These are phyloP conservation scores for Polia nebulosa DNA, from an alignment of 2,888 invertebrate species.

Conservation along the genomic window DNA sequence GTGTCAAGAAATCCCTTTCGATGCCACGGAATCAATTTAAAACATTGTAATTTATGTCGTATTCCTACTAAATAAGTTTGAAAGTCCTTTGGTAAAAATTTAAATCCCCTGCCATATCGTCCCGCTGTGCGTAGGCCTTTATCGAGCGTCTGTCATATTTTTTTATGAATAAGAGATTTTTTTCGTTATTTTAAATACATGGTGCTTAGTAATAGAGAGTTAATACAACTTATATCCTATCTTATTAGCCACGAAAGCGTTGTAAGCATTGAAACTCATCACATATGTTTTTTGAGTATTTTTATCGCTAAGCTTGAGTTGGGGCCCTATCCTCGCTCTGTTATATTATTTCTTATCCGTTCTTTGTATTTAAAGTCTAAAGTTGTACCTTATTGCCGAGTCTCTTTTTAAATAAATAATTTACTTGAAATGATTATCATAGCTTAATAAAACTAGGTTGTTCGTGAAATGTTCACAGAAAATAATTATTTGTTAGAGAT, in stretches of 20 bases:
- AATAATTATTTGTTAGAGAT: constrained; percentile 8
- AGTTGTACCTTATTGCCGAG: constrained; percentile 16
- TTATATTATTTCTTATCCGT: constrained; percentile 25
- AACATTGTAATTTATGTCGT: too few species aligned
- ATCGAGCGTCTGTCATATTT: constrained; percentile 4
- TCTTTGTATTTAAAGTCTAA: constrained; percentile 13
- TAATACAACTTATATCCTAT: constrained; percentile 83
- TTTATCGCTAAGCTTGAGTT: constrained; percentile 78
- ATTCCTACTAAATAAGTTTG: too few species aligned
- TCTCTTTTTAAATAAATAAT: not conserved
- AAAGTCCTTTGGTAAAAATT: too few species aligned
- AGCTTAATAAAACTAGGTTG: constrained; percentile 9
- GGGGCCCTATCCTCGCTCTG: constrained; percentile 72
- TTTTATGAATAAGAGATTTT: constrained; percentile 24
- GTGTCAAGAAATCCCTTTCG: too few species aligned
- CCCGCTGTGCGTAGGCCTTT: too few species aligned
- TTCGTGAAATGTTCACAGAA: constrained; percentile 12
- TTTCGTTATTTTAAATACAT: constrained; percentile 46
- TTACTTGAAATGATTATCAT: constrained; percentile 24
- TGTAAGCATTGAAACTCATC: constrained; percentile 84
- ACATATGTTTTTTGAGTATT: constrained; percentile 83
- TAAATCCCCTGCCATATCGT: too few species aligned
- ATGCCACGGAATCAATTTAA: too few species aligned
- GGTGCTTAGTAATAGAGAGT: constrained; percentile 72
- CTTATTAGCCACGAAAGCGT: constrained; percentile 88